phyloP scores from a whole-genome alignment of 2,888 invertebrate species.

The Tenthredo livida region DNA sequence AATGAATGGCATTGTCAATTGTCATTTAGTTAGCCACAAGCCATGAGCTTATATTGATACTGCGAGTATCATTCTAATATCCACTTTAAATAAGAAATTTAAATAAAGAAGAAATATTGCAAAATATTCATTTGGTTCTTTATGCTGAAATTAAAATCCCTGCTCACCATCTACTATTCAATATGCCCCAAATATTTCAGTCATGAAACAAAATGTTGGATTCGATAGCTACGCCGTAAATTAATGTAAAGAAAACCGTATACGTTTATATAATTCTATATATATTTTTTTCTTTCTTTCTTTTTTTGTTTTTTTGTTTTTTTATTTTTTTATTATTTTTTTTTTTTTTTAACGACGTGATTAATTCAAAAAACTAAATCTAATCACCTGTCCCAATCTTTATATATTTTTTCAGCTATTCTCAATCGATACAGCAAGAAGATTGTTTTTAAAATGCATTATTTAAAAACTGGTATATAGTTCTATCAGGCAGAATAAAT shows the following conservation, averaged over 20 bases:
- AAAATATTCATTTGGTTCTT: conserved; percentile 40
- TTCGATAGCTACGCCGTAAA: conserved; percentile 20
- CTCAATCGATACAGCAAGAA: neutral
- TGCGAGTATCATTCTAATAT: conserved; percentile 43
- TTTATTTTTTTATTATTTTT: conserved; percentile 6
- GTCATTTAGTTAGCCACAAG: conserved; percentile 21
- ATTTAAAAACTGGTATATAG: neutral
- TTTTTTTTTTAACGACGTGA: neutral
- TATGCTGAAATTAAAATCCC: neutral
- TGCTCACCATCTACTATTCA: conserved; percentile 17
- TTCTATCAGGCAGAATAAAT: neutral
- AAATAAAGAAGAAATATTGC: conserved; percentile 37
- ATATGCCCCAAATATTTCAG: conserved; percentile 32
- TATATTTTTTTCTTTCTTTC: neutral
- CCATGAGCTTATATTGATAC: conserved; percentile 22
- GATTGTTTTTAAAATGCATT: neutral
- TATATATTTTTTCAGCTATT: conserved; percentile 4
- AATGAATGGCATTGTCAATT: conserved; percentile 6
- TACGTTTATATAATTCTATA: conserved; percentile 35
- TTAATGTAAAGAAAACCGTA: conserved; percentile 45
- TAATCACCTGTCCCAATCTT: conserved; percentile 1
- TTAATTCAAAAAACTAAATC: conserved; percentile 30
- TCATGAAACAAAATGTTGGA: conserved; percentile 17
- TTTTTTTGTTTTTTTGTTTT: conserved; percentile 10
- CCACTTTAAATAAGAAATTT: conserved; percentile 18